These are phyloP conservation scores for Lithobates pipiens DNA, from an alignment of 2,797 vertebrate genomes.

Conservation along the genomic window DNA sequence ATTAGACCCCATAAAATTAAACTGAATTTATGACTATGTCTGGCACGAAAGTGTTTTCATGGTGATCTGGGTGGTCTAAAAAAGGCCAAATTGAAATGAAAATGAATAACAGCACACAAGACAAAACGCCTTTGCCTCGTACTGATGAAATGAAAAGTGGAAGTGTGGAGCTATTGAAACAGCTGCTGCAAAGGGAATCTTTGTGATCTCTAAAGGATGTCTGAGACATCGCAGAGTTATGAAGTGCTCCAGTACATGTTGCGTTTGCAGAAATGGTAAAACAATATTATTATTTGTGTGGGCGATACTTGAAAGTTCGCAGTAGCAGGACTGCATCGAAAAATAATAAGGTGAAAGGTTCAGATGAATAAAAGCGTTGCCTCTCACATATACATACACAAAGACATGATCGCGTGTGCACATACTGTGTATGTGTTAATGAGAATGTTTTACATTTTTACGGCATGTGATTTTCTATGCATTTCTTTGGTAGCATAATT, in stretches of 20 bases:
- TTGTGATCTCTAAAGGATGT: conserved; percentile 10
- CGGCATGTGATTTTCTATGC: neutral
- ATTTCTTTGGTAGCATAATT: neutral
- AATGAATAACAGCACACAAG: neutral
- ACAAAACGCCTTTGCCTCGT: neutral
- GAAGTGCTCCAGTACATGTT: conserved; percentile 18
- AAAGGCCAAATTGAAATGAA: conserved; percentile 10
- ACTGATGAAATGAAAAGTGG: neutral
- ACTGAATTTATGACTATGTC: neutral
- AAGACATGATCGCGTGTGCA: neutral
- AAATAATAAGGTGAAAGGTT: conserved; percentile 4
- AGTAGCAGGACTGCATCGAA: neutral
- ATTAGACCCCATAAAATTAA: neutral
- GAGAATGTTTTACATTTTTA: neutral
- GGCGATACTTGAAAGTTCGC: conserved; percentile 30
- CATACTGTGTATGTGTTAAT: neutral
- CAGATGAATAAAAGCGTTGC: neutral
- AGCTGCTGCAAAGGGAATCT: conserved; percentile 31
- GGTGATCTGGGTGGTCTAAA: conserved; percentile 26
- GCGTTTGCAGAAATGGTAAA: conserved; percentile 23
- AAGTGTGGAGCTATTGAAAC: conserved; percentile 24
- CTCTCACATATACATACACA: neutral
- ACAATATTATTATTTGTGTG: conserved; percentile 40
- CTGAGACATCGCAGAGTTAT: conserved; percentile 28
- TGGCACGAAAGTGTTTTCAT: neutral